phyloP scores from a whole-genome alignment of 2,113 vertebrate species.

The Eudorcas thomsonii region DNA sequence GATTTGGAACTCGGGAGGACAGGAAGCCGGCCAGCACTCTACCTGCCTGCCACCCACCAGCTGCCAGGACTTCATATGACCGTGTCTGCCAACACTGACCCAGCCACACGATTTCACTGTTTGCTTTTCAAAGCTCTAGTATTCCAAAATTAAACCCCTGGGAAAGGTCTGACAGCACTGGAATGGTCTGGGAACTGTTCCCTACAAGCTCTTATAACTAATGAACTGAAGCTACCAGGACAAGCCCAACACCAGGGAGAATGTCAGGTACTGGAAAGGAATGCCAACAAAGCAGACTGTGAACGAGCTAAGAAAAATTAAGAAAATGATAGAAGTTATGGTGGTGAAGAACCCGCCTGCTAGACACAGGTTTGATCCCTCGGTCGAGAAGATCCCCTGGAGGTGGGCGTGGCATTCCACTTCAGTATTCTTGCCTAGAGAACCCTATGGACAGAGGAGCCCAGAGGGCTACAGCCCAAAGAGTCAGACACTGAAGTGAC shows the following conservation, averaged over 20 bases:
- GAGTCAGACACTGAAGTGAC: background rate
- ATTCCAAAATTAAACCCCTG: background rate
- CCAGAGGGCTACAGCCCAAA: background rate
- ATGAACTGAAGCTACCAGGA: background rate
- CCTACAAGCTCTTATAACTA: background rate
- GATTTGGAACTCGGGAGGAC: background rate
- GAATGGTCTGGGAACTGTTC: background rate
- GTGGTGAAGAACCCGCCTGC: background rate
- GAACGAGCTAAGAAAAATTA: background rate
- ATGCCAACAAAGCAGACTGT: background rate
- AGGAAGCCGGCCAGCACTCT: background rate
- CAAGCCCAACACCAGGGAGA: background rate
- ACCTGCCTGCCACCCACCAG: background rate
- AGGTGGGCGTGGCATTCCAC: background rate
- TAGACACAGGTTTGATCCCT: background rate
- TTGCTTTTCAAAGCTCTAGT: background rate
- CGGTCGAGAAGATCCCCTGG: background rate
- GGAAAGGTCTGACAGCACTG: background rate
- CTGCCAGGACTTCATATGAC: background rate
- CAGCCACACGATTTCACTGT: fast-evolving
- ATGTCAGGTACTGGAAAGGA: background rate
- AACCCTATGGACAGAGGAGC: background rate
- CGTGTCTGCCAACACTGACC: background rate
- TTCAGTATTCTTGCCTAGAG: background rate
- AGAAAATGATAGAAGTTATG: background rate